Evolutionary conservation across 2,113 vertebrate species (phyloP).

Genomic region (Atractosteus spatula): DNA sequence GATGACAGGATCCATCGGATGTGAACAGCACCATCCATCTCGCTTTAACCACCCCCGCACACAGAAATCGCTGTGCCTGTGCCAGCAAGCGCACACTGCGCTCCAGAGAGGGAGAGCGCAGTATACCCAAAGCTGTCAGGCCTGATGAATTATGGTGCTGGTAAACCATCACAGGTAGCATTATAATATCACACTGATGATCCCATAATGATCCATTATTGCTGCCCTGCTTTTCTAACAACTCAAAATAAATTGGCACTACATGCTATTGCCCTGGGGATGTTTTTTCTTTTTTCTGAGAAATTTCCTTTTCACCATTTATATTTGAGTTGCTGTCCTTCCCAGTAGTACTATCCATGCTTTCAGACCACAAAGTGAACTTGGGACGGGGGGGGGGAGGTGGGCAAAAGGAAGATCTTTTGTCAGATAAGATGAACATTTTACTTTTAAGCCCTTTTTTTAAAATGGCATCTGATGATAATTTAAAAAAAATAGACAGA

Average conservation of each 20-base stretch:
- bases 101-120: neutral
- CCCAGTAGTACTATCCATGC: neutral
- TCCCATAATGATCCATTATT: conserved; percentile 15
- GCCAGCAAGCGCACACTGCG: neutral
- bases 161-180: conserved; percentile 8
- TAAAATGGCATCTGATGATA: too few species aligned
- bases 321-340: too few species aligned
- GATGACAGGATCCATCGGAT: neutral
- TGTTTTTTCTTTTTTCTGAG: too few species aligned
- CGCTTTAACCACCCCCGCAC: neutral
- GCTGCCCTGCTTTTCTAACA: neutral
- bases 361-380: too few species aligned
- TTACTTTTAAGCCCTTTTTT: too few species aligned
- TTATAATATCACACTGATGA: conserved; percentile 4
- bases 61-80: neutral
- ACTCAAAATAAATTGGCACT: conserved; percentile 10
- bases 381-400: too few species aligned
- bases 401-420: too few species aligned
- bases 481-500: too few species aligned
- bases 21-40: conserved; percentile 2
- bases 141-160: conserved; percentile 4
- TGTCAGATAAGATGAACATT: too few species aligned
- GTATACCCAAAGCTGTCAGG: conserved; percentile 3
- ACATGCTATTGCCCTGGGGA: neutral
- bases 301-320: too few species aligned